These are phyloP conservation scores for Melanerpes aurifrons DNA, from an alignment of 2,113 vertebrate species.

Conservation along the genomic window DNA sequence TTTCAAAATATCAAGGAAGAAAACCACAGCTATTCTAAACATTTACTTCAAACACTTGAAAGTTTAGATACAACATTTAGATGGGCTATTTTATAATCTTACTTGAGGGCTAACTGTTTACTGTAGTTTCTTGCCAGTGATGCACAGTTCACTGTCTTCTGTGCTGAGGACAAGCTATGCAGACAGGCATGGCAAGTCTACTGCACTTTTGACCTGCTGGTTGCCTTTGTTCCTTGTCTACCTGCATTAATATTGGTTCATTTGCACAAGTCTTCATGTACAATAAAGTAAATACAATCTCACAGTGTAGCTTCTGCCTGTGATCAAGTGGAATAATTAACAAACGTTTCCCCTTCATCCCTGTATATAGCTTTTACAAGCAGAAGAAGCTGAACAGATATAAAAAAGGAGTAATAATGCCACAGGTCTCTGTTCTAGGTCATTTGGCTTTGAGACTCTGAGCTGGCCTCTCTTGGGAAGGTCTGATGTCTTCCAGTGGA, in stretches of 20 bases:
- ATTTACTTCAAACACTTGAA: background rate
- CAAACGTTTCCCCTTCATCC: background rate
- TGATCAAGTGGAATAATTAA: background rate
- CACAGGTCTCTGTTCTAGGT: background rate
- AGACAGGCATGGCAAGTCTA: conserved; percentile 41
- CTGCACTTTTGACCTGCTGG: conserved; percentile 61
- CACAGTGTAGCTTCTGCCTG: background rate
- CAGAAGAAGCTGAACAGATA: background rate
- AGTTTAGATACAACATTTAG: background rate
- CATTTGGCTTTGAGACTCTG: conserved; percentile 16
- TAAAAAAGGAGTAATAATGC: background rate
- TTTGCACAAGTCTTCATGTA: background rate
- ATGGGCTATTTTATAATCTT: background rate
- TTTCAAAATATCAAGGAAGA: background rate
- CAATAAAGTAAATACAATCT: conserved; percentile 1
- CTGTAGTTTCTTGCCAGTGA: background rate
- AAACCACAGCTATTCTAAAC: background rate
- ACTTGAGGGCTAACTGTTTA: background rate
- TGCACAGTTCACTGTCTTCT: background rate
- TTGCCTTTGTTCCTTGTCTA: conserved; percentile 55
- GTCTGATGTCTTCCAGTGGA: conserved; percentile 38
- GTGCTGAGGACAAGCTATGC: conserved; percentile 22
- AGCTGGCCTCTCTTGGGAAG: conserved; percentile 35
- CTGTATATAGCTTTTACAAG: background rate
- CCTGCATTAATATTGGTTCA: conserved; percentile 53